Percentiles rank a stretch among this genome's conserved stretches.
These are phyloP conservation scores for Siphonodentalium dalli DNA, from an alignment of 2,888 invertebrate genomes.

Conservation along the genomic window DNA sequence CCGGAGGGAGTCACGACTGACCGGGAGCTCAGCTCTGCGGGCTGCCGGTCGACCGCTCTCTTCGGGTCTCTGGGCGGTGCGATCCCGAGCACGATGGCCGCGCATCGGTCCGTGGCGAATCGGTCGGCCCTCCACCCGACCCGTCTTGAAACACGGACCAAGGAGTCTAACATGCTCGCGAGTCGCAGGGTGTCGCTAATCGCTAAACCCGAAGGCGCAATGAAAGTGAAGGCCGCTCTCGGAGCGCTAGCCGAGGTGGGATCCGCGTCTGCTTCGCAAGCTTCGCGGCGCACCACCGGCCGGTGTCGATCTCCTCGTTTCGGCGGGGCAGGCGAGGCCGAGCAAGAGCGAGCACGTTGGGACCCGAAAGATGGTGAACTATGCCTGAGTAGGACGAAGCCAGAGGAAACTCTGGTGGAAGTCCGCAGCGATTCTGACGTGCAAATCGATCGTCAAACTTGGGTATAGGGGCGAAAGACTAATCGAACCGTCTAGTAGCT, in stretches of 20 bases:
- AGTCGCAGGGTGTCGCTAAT: slow-evolving; percentile 73
- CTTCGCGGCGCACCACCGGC: slow-evolving; percentile 70
- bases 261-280: slow-evolving; percentile 9
- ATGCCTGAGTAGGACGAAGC: slow-evolving; percentile 76
- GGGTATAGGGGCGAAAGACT: slow-evolving; percentile 75
- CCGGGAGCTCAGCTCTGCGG: no score
- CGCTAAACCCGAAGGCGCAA: slow-evolving; percentile 73
- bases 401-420: slow-evolving; percentile 77
- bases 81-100: slow-evolving; percentile 11
- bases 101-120: slow-evolving; percentile 30
- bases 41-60: neutral
- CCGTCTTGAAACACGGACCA: slow-evolving; percentile 83
- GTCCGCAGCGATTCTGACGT: slow-evolving; percentile 79
- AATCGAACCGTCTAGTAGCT: slow-evolving; percentile 82
- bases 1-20: no score
- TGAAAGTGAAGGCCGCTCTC: slow-evolving; percentile 72
- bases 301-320: slow-evolving; percentile 63
- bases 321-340: slow-evolving; percentile 52
- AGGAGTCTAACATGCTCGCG: slow-evolving; percentile 77
- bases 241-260: slow-evolving; percentile 50
- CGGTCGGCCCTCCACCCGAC: slow-evolving; percentile 66
- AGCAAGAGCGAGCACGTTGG: slow-evolving; percentile 75
- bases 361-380: slow-evolving; percentile 80
- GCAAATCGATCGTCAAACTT: slow-evolving; percentile 81
- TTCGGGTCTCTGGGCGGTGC: slow-evolving; percentile 1